phyloP scores from a whole-genome alignment of 2,888 invertebrate genomes.

The Pachydiplax longipennis region DNA sequence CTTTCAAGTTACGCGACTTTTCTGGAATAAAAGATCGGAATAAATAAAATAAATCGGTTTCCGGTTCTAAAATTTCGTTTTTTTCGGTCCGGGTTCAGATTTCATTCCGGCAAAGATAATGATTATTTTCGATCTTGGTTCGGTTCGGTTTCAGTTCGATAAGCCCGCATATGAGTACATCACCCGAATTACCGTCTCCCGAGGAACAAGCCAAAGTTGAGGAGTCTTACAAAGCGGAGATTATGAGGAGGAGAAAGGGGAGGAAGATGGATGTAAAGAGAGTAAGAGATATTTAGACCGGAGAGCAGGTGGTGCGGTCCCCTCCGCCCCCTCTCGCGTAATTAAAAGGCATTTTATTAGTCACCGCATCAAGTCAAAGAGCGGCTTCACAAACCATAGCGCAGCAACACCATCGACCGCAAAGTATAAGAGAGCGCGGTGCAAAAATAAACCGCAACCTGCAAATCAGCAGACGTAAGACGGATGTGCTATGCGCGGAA shows the following conservation, averaged over 20 bases:
- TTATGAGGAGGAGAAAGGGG: background rate
- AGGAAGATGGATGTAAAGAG: background rate
- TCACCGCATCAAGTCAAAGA: background rate
- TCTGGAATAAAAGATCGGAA: too few relatives aligned
- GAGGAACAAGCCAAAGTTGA: too few relatives aligned
- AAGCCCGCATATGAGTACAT: too few relatives aligned
- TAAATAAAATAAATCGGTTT: too few relatives aligned
- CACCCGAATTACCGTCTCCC: too few relatives aligned
- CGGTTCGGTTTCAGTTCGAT: too few relatives aligned
- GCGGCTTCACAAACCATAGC: background rate
- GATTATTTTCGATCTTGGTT: too few relatives aligned
- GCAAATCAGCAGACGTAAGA: slow-evolving; percentile 5
- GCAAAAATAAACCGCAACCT: slow-evolving; percentile 24
- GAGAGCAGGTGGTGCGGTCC: background rate
- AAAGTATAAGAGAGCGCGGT: background rate
- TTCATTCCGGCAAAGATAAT: too few relatives aligned
- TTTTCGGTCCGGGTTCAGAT: too few relatives aligned
- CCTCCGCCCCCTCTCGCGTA: background rate
- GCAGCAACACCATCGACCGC: background rate
- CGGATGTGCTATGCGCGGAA: background rate
- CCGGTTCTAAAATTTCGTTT: too few relatives aligned
- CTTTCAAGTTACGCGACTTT: too few relatives aligned
- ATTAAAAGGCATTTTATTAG: slow-evolving; percentile 41
- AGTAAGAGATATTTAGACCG: background rate
- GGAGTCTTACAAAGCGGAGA: too few relatives aligned